Percentiles rank a stretch among this genome's conserved stretches.
These are phyloP conservation scores for Takifugu bimaculatus DNA, from an alignment of 2,113 vertebrate species.

Conservation along the genomic window DNA sequence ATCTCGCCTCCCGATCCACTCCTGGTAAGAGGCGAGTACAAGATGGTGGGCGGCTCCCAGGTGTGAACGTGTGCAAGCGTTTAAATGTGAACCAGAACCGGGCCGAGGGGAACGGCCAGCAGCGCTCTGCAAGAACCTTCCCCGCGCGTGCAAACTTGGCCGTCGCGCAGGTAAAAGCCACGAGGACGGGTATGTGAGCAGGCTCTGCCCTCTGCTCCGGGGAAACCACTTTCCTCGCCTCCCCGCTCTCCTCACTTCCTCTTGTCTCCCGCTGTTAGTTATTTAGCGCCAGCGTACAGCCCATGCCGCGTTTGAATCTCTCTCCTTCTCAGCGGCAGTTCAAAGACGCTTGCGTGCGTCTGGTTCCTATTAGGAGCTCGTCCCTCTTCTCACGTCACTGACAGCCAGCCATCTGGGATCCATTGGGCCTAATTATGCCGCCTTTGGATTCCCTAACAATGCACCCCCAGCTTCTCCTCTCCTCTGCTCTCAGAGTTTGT, in stretches of 20 bases:
- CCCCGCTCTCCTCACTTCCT: constrained; percentile 57
- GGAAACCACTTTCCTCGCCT: constrained; percentile 46
- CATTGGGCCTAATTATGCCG: constrained; percentile 77
- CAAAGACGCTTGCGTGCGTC: constrained; percentile 72
- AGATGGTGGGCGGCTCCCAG: constrained; percentile 50
- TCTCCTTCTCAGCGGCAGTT: constrained; percentile 64
- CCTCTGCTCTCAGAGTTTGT: constrained; percentile 43
- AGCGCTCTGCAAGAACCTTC: neutral
- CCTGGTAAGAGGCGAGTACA: constrained; percentile 43
- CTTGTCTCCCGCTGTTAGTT: constrained; percentile 60
- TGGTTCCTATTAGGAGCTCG: constrained; percentile 78
- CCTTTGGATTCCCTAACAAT: constrained; percentile 76
- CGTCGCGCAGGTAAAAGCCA: constrained; percentile 35
- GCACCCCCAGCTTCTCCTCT: constrained; percentile 62
- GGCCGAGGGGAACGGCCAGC: constrained; percentile 21
- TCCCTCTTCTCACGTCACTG: constrained; percentile 80
- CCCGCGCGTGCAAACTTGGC: neutral
- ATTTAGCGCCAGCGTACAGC: constrained; percentile 60
- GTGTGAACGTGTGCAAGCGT: constrained; percentile 64
- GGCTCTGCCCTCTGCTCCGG: constrained; percentile 23
- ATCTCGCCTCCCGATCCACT: constrained; percentile 46
- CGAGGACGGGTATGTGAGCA: constrained; percentile 26
- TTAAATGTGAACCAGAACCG: constrained; percentile 39
- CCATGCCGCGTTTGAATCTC: constrained; percentile 63
- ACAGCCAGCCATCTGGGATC: constrained; percentile 79